Conservation (phyloP, 2,888 invertebrate species). For the Eledona agricola region DNA sequence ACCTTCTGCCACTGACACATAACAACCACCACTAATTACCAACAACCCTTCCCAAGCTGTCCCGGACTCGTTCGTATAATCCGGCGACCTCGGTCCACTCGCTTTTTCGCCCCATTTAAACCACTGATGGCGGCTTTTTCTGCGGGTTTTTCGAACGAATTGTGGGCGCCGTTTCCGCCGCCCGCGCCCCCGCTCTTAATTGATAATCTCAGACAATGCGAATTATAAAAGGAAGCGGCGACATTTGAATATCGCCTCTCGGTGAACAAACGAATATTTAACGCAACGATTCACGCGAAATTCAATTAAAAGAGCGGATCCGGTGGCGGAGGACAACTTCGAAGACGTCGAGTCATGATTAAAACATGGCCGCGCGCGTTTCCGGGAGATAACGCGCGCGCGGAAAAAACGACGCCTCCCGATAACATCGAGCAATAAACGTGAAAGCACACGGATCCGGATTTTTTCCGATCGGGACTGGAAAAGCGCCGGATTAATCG, state of each 20-base stretch:
- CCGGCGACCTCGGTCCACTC: slow-evolving; percentile 22
- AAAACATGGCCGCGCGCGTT: slow-evolving; percentile 52
- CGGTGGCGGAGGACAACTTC: slow-evolving; percentile 52
- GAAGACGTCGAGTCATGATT: slow-evolving; percentile 58
- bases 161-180: background rate
- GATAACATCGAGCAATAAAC: slow-evolving; percentile 31
- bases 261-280: slow-evolving; percentile 49
- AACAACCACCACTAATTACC: slow-evolving; percentile 52
- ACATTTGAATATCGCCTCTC: slow-evolving; percentile 46
- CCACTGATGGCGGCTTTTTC: slow-evolving; percentile 11
- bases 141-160: too few relatives aligned
- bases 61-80: slow-evolving; percentile 43
- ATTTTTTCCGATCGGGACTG: slow-evolving; percentile 13
- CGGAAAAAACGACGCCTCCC: too few relatives aligned
- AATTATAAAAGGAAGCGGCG: slow-evolving; percentile 33
- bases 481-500: slow-evolving; percentile 35
- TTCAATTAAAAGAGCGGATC: slow-evolving; percentile 52
- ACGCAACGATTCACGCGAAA: slow-evolving; percentile 50
- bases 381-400: too few relatives aligned
- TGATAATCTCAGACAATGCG: slow-evolving; percentile 43
- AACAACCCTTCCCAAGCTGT: slow-evolving; percentile 48
- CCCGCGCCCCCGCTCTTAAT: slow-evolving; percentile 6
- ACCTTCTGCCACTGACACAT: slow-evolving; percentile 54
- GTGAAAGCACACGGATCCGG: slow-evolving; percentile 22
- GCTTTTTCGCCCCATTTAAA: slow-evolving; percentile 28